These are phyloP conservation scores for Trochalopteron elliotii DNA, from an alignment of 2,113 vertebrate species.

Conservation along the genomic window DNA sequence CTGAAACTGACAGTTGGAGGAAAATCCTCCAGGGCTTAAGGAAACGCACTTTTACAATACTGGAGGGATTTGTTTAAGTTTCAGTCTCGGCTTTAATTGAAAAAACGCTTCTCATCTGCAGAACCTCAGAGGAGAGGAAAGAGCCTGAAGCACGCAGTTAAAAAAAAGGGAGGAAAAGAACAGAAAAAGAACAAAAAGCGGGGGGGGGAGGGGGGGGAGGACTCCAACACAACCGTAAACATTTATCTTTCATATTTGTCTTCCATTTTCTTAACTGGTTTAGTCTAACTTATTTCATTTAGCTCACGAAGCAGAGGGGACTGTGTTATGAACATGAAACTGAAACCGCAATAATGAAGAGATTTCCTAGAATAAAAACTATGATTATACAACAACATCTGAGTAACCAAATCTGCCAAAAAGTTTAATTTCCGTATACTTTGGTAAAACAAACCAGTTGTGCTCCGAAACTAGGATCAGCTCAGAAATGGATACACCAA, in stretches of 20 bases:
- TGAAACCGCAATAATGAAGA: slow-evolving; percentile 75
- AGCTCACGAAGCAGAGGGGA: slow-evolving; percentile 33
- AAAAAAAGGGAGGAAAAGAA: not conserved
- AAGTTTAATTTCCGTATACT: slow-evolving; percentile 65
- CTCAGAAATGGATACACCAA: slow-evolving; percentile 57
- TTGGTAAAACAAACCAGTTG: slow-evolving; percentile 59
- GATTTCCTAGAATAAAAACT: slow-evolving; percentile 76
- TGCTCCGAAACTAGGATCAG: slow-evolving; percentile 47
- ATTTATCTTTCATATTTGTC: not conserved
- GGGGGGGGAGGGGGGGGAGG: too few species aligned
- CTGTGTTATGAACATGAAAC: slow-evolving; percentile 61
- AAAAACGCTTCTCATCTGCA: slow-evolving; percentile 20
- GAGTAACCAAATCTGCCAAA: slow-evolving; percentile 72
- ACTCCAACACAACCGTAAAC: not conserved
- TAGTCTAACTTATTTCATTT: slow-evolving; percentile 59
- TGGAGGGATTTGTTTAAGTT: slow-evolving; percentile 50
- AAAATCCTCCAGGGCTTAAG: slow-evolving; percentile 56
- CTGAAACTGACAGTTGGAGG: not conserved
- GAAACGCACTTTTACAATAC: slow-evolving; percentile 54
- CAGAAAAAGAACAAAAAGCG: not conserved
- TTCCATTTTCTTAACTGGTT: slow-evolving; percentile 39
- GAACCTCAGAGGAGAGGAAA: slow-evolving; percentile 38
- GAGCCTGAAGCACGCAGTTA: slow-evolving; percentile 17
- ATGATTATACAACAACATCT: slow-evolving; percentile 71
- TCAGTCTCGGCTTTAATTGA: slow-evolving; percentile 22